phyloP scores from a whole-genome alignment of 2,113 vertebrate genomes.

The Perca flavescens region DNA sequence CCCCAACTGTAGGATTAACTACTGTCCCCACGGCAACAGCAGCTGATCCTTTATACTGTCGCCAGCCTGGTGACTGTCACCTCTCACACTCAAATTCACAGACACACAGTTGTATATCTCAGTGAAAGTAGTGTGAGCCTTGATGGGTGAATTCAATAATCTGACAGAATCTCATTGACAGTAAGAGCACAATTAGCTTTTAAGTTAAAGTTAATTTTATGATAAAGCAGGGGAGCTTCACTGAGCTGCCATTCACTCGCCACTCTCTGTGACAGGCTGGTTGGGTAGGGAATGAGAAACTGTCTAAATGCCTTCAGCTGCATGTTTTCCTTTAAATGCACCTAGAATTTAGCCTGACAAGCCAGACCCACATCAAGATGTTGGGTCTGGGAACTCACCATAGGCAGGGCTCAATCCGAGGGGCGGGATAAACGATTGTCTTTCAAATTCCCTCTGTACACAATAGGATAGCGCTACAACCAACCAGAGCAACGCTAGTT shows the following conservation, averaged over 20 bases:
- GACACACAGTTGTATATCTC: background rate
- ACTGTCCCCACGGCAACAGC: conserved; percentile 45
- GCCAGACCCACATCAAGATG: too few species aligned
- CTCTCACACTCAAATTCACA: background rate
- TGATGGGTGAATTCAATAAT: conserved; percentile 5
- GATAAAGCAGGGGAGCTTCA: background rate
- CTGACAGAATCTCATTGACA: conserved; percentile 9
- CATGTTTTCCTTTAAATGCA: background rate
- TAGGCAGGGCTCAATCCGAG: too few species aligned
- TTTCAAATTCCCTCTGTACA: too few species aligned
- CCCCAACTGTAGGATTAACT: conserved; percentile 44
- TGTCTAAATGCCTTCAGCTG: background rate
- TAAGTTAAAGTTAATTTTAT: conserved; percentile 7
- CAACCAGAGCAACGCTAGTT: too few species aligned
- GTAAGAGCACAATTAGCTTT: conserved; percentile 2
- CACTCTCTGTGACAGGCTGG: background rate
- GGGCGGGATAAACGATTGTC: too few species aligned
- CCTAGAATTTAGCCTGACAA: too few species aligned
- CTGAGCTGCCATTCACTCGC: background rate
- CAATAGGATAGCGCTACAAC: too few species aligned
- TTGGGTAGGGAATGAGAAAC: background rate
- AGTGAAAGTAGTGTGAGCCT: background rate
- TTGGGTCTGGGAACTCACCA: too few species aligned
- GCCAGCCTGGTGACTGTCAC: conserved; percentile 1
- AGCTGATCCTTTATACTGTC: conserved; percentile 36